Conservation (phyloP, 2,888 invertebrate genomes). For the Gymnoscelis rufifasciata region DNA sequence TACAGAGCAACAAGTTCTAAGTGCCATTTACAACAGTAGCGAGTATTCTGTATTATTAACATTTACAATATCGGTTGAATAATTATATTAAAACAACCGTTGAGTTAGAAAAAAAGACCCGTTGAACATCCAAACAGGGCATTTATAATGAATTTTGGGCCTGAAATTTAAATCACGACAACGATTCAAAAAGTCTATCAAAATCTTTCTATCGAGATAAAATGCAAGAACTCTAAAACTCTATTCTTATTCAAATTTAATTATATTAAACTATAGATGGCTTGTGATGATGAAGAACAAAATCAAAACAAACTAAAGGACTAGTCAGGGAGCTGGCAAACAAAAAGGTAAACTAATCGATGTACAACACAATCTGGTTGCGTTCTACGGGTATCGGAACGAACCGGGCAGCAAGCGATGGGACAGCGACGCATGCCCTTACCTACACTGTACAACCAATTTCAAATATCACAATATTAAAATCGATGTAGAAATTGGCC, state of each 20-base stretch:
- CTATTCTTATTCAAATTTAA: conserved; percentile 10
- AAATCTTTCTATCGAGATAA: conserved; percentile 1
- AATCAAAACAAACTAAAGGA: conserved; percentile 18
- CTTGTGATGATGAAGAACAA: conserved; percentile 22
- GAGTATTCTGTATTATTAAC: conserved; percentile 7
- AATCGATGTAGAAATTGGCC: neutral
- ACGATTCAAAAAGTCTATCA: too few species aligned
- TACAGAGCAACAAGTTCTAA: conserved; percentile 14
- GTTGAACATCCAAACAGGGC: neutral
- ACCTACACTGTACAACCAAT: conserved; percentile 23
- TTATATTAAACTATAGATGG: conserved; percentile 14
- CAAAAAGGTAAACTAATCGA: conserved; percentile 34
- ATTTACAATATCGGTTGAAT: conserved; percentile 2
- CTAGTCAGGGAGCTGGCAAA: conserved; percentile 31
- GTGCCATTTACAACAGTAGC: conserved; percentile 3
- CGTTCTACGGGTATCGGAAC: conserved; percentile 29
- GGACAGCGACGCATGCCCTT: conserved; percentile 37
- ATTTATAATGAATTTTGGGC: too few species aligned
- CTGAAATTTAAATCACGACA: too few species aligned
- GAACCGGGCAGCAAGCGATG: conserved; percentile 45
- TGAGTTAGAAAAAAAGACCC: too few species aligned
- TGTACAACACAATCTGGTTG: conserved; percentile 39
- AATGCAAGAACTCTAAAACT: conserved; percentile 10
- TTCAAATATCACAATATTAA: neutral
- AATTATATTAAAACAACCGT: too few species aligned